Evolutionary conservation across 2,797 vertebrate species (phyloP).

Genomic region (Liasis olivaceus): DNA sequence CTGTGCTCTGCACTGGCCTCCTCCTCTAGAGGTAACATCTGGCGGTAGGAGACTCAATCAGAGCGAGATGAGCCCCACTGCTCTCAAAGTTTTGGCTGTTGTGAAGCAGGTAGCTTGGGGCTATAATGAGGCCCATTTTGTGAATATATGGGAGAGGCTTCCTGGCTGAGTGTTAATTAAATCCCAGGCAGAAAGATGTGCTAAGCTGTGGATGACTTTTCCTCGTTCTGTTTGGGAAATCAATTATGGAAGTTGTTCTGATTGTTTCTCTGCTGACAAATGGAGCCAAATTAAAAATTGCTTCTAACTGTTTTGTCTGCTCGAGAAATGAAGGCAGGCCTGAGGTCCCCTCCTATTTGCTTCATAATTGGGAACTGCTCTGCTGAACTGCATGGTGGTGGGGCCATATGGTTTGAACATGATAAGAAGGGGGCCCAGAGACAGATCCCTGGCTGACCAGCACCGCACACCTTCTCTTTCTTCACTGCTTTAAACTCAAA

Average conservation of each 20-base stretch:
- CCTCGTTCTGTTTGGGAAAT: conserved; percentile 20
- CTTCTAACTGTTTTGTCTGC: conserved; percentile 5
- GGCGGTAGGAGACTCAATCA: neutral
- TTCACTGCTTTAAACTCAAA: conserved; percentile 37
- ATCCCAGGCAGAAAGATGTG: neutral
- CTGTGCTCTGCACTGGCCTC: neutral
- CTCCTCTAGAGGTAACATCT: neutral
- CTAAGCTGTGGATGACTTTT: conserved; percentile 15
- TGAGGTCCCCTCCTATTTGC: neutral
- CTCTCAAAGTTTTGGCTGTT: neutral
- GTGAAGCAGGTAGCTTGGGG: too few relatives aligned
- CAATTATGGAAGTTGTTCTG: conserved; percentile 33
- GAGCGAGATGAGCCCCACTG: neutral
- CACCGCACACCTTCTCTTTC: conserved; percentile 5
- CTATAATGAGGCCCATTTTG: neutral
- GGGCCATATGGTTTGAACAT: neutral
- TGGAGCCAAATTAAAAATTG: conserved; percentile 38
- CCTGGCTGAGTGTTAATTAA: conserved; percentile 9
- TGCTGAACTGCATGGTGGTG: neutral
- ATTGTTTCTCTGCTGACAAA: conserved; percentile 36
- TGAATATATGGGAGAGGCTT: neutral
- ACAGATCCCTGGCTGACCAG: neutral
- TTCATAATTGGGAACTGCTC: neutral
- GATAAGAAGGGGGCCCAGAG: neutral
- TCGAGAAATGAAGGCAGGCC: neutral